Base-by-base conservation (phyloP, 2,888 invertebrate species). In the Lypha dubia region DNA sequence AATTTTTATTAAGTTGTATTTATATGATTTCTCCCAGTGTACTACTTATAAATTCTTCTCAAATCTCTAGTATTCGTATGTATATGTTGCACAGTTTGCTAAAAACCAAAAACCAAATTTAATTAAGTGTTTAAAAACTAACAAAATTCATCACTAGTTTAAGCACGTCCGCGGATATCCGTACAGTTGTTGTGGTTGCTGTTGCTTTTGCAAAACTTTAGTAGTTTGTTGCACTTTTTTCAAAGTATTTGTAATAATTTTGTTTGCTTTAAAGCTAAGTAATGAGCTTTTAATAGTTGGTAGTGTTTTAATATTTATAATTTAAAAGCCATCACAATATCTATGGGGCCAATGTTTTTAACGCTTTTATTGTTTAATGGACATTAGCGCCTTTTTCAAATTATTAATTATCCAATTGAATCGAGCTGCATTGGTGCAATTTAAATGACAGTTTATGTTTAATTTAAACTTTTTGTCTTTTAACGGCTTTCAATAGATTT, bases 81-180 rank as follows among this genome's bases (percentile, higher is more conserved):
- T 22, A 46, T 5, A 20, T 71, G 32, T 58, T 49, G 67, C 13
- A 17, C 9, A 20, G 49, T 49, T 49, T 49, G 17, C n/a, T 17
- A n/a, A 49, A 46, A 35, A 15, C 32, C 17, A 38, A 35, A 46
- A 1, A 44, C 20, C 9, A 51, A 9, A 51, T 11, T 5, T 8
- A n/a, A 0, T 17, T 17, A 11, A 22, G 20, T 51, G 28, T 32
- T 71, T 24, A 9, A 60, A 46, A 71, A 58, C 24, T 22, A 15
- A 51, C 13, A 62, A 62, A 62, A 17, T 67, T 35, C 46, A 82
- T 77, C 71, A 65, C 13, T 41, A 84, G 76, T 84, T 68, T 1
- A 70, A 15, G 24, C 84, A 84, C 77, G 84, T 84, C 77, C 49
- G 38, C 84, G 84, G 84, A 84, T 84, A 80, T 84, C 84, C 84